Evolutionary conservation across 2,888 invertebrate species (phyloP).

Genomic region (Agapetus fuscipes): DNA sequence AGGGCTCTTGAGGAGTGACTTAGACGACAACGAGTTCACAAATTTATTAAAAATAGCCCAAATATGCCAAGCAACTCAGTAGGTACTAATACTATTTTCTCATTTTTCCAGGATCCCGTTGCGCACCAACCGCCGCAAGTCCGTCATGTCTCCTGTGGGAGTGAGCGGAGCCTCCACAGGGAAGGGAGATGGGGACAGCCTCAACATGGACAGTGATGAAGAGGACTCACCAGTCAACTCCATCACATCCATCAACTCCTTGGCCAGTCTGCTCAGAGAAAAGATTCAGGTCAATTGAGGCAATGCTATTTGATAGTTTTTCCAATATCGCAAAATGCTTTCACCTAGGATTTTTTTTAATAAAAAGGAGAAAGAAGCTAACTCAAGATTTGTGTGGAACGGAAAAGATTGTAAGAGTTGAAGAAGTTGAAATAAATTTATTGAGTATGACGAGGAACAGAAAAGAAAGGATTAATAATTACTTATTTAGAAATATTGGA

Average conservation of each 20-base stretch:
- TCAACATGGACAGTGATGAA: conserved; percentile 46
- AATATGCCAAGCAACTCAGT: too few species aligned
- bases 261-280: conserved; percentile 73
- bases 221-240: conserved; percentile 65
- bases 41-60: too few species aligned
- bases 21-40: too few species aligned
- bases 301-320: conserved; percentile 7
- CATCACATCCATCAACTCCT: conserved; percentile 75
- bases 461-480: too few species aligned
- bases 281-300: conserved; percentile 74
- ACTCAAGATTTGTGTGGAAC: too few species aligned
- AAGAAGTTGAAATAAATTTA: too few species aligned
- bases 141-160: conserved; percentile 41
- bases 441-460: too few species aligned
- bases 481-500: too few species aligned
- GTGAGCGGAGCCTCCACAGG: conserved; percentile 40
- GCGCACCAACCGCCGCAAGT: conserved; percentile 54
- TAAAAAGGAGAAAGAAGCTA: too few species aligned
- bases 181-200: conserved; percentile 43
- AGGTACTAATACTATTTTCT: too few species aligned
- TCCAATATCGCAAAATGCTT: conserved; percentile 1
- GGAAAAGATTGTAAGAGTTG: too few species aligned
- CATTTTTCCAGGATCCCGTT: conserved; percentile 48
- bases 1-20: too few species aligned
- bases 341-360: neutral